phyloP scores from a whole-genome alignment of 2,888 invertebrate species.

The Pogonocherus hispidulus region DNA sequence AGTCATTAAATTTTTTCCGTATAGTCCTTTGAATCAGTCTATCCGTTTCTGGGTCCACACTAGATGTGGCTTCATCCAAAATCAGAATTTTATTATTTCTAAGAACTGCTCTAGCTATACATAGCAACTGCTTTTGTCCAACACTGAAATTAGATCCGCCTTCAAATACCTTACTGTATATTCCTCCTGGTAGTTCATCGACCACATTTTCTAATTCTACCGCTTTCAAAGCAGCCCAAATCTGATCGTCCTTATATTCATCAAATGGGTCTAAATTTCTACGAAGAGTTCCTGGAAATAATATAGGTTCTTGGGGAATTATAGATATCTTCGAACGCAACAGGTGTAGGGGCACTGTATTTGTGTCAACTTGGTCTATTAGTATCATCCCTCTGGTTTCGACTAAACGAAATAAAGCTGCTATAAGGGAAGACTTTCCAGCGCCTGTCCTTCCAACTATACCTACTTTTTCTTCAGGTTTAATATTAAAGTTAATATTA shows the following conservation, averaged over 20 bases:
- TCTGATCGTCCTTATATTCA: conserved; percentile 80
- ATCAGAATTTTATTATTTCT: conserved; percentile 66
- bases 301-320: conserved; percentile 88
- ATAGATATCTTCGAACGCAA: conserved; percentile 84
- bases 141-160: conserved; percentile 70
- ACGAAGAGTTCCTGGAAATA: conserved; percentile 88
- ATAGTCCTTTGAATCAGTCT: conserved; percentile 82
- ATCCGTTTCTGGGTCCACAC: conserved; percentile 84
- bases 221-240: conserved; percentile 90
- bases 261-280: conserved; percentile 92
- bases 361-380: conserved; percentile 84
- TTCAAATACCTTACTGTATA: conserved; percentile 81
- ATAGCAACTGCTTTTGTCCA: conserved; percentile 77
- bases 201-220: conserved; percentile 82
- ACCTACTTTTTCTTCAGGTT: conserved; percentile 79
- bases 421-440: conserved; percentile 82
- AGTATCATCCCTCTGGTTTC: conserved; percentile 82
- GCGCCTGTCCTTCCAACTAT: conserved; percentile 87
- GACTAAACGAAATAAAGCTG: conserved; percentile 84
- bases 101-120: conserved; percentile 75
- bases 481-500: conserved; percentile 70
- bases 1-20: conserved; percentile 79
- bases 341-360: conserved; percentile 78
- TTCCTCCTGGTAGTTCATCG: conserved; percentile 72
- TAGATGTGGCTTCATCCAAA: conserved; percentile 83